Evolutionary conservation across 1,140 invertebrate species (phyloP), one percentile per base, ranked within the genome.

Genomic region (Geopemphigus sp.): DNA sequence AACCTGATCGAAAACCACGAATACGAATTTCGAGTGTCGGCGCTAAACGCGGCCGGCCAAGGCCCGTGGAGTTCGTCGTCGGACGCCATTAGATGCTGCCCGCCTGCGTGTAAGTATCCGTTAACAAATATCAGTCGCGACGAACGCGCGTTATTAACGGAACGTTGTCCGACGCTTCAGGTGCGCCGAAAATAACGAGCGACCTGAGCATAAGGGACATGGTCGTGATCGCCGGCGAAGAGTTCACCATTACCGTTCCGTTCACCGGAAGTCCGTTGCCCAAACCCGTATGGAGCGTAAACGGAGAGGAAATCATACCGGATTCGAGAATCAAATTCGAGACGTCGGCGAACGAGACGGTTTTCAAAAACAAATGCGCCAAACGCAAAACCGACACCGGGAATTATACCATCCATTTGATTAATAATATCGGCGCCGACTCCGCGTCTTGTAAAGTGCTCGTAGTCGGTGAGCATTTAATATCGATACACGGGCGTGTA

Each of bases 1-100:
- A 94, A 93, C 81, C 87, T 99, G 19, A 94, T 95, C 81, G 95
- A 98, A 85, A 96, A 98, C 85, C 93, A 95, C 78, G 94, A 97
- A 84, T 99, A 99, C 84, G 97, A 99, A 85, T 99, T 99, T 89
- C 89, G 97, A 80, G 97, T 98, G 0, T 92, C 95, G 10, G 97
- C 96, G 32, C 87, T 96, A n/a, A 99, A 98, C 86, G 94, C 95
- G 54, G 97, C 96, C 45, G 97, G 96, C 1, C 94, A 95, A 85
- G 96, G 97, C 54, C 91, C 93, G 15, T 98, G 90, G 88, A 96
- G 95, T 83, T 91, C 94, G 80, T 92, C 92, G 81, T 97, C 95
- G 14, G 96, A 97, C 83, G 89, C 93, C 1, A 97, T 99, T 84
- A 90, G 92, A 81, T 96, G 95, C 57, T 89, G 92, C 82, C 91